Conservation (phyloP, 2,888 invertebrate species). For the Cryptus armator region DNA sequence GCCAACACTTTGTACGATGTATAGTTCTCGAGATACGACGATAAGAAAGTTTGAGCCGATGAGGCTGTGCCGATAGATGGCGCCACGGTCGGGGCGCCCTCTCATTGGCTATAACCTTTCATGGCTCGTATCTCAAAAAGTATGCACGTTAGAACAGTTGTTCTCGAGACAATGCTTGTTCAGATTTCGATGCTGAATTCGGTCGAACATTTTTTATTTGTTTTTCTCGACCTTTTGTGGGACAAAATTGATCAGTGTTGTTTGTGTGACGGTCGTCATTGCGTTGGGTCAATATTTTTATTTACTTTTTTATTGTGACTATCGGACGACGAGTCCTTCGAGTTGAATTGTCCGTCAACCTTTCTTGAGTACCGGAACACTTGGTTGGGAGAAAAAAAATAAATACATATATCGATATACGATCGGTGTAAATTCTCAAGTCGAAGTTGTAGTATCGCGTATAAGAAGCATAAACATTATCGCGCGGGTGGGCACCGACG, state of each 20-base stretch:
- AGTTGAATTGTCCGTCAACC: slow-evolving; percentile 7
- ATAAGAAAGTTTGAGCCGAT: neutral
- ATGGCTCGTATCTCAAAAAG: neutral
- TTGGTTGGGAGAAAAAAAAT: neutral
- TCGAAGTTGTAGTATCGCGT: slow-evolving; percentile 53
- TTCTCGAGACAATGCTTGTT: neutral
- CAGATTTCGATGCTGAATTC: neutral
- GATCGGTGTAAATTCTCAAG: slow-evolving; percentile 39
- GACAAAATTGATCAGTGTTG: neutral
- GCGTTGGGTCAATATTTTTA: neutral
- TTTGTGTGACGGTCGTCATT: neutral
- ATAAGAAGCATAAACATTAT: slow-evolving; percentile 77
- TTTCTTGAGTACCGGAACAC: neutral
- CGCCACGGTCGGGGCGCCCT: neutral
- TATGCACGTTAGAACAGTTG: neutral
- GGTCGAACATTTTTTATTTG: no score
- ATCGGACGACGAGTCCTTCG: neutral
- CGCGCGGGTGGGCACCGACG: slow-evolving; percentile 82
- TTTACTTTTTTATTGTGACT: neutral
- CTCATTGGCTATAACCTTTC: neutral
- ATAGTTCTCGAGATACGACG: neutral
- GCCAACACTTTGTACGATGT: neutral
- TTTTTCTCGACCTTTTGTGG: neutral
- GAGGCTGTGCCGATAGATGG: neutral
- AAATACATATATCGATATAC: neutral